Percentiles rank a stretch among this genome's conserved stretches.
These are phyloP conservation scores for Anguilla obscura DNA, from an alignment of 2,797 vertebrate species.

Conservation along the genomic window DNA sequence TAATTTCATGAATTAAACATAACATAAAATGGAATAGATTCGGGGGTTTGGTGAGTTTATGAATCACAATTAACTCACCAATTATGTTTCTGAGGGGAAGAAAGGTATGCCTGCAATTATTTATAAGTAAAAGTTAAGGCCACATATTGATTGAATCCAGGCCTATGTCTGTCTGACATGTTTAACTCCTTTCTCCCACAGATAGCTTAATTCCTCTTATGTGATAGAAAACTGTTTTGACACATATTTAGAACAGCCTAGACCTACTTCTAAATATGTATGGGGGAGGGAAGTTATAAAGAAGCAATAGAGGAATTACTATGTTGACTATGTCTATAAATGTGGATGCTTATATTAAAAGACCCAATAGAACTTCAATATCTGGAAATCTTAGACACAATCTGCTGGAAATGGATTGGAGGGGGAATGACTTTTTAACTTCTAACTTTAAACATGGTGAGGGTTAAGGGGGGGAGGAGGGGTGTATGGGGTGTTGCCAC, in stretches of 20 bases:
- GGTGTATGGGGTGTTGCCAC: constrained; percentile 47
- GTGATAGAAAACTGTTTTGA: not conserved
- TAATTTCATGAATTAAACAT: not conserved
- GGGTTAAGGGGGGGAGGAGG: constrained; percentile 57
- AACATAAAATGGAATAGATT: no score
- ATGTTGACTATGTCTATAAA: not conserved
- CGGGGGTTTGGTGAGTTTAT: no score
- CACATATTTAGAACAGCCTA: not conserved
- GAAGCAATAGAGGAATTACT: not conserved
- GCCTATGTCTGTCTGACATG: constrained; percentile 4
- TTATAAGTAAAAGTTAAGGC: no score
- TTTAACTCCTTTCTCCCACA: not conserved
- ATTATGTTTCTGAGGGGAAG: no score
- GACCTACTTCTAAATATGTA: not conserved
- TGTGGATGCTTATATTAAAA: constrained; percentile 5
- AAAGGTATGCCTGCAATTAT: no score
- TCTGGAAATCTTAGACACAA: not conserved
- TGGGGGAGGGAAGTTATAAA: not conserved
- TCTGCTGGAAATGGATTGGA: not conserved
- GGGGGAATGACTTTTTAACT: not conserved
- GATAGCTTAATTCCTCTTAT: constrained; percentile 15
- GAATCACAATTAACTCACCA: no score
- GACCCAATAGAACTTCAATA: not conserved
- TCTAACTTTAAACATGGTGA: constrained; percentile 31
- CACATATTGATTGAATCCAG: no score